Percentiles rank a stretch among this genome's conserved stretches.
phyloP scores from a whole-genome alignment of 2,888 invertebrate species.

The Drosophila mimetica region DNA sequence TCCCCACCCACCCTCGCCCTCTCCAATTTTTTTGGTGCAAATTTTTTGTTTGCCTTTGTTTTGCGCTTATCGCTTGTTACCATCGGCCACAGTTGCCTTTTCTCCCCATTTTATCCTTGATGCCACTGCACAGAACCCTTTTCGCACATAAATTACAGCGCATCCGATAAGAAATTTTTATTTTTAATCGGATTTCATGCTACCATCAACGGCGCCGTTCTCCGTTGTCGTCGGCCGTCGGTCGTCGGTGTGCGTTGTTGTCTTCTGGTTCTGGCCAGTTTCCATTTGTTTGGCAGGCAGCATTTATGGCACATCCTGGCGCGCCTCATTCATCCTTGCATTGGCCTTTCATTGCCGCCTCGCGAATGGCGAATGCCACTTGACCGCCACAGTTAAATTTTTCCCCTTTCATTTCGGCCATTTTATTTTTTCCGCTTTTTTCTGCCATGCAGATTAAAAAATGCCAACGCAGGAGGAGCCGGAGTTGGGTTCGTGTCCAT shows the following conservation, averaged over 20 bases:
- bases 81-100: slow-evolving; percentile 74
- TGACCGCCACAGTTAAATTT: slow-evolving; percentile 60
- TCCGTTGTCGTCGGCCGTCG: slow-evolving; percentile 29
- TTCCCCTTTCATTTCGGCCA: slow-evolving; percentile 29
- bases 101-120: slow-evolving; percentile 13
- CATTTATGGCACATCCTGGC: slow-evolving; percentile 77
- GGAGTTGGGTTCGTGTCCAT: slow-evolving; percentile 32
- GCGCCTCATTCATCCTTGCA: slow-evolving; percentile 59
- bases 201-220: slow-evolving; percentile 73
- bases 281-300: slow-evolving; percentile 63
- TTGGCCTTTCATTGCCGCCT: slow-evolving; percentile 50
- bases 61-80: slow-evolving; percentile 76
- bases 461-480: slow-evolving; percentile 52
- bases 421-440: slow-evolving; percentile 11
- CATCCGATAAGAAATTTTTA: slow-evolving; percentile 82
- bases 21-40: slow-evolving; percentile 40
- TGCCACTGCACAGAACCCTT: slow-evolving; percentile 73
- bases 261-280: slow-evolving; percentile 43
- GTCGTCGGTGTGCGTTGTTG: slow-evolving; percentile 35
- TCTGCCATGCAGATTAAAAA: slow-evolving; percentile 63
- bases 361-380: slow-evolving; percentile 56
- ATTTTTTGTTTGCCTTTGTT: slow-evolving; percentile 76
- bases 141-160: slow-evolving; percentile 82
- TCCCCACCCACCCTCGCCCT: background rate
- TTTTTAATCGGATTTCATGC: slow-evolving; percentile 82